A percentile compares a stretch with the other conserved stretches of the same genome.
Evolutionary conservation across 2,888 invertebrate genomes (phyloP).

Genomic region (Ceriagrion tenellum): DNA sequence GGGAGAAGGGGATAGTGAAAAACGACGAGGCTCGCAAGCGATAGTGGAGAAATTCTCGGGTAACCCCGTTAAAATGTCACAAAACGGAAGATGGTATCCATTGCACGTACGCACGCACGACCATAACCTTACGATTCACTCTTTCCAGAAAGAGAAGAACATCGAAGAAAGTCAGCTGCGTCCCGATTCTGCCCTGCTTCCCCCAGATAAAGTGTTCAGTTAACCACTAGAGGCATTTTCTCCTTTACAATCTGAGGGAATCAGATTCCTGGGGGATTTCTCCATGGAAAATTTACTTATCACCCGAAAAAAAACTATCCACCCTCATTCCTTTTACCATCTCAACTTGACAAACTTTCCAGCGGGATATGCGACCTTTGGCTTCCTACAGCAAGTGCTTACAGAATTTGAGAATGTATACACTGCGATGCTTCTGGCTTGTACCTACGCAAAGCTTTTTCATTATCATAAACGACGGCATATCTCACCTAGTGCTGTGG

Average conservation of each 20-base stretch:
- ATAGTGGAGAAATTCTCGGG: not conserved
- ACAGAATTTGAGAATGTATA: no score
- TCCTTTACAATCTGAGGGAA: not conserved
- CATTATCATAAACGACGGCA: no score
- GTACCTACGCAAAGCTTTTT: no score
- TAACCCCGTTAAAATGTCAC: conserved; percentile 16
- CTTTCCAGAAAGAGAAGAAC: not conserved
- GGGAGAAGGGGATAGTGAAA: conserved; percentile 13
- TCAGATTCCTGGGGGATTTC: not conserved
- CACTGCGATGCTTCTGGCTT: no score
- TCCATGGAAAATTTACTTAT: not conserved
- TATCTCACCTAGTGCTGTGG: no score
- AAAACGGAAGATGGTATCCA: conserved; percentile 17
- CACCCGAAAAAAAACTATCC: not conserved
- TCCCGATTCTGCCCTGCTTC: not conserved
- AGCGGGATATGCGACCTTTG: no score
- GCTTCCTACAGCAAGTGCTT: no score
- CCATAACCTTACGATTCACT: not conserved
- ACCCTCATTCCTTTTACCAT: not conserved
- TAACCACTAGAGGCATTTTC: not conserved
- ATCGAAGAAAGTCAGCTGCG: conserved; percentile 19
- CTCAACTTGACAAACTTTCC: no score
- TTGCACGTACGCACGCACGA: not conserved
- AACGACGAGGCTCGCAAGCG: not conserved
- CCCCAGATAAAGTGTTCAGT: not conserved